Conservation (phyloP, 2,888 invertebrate genomes). For the Philonicus albiceps region DNA sequence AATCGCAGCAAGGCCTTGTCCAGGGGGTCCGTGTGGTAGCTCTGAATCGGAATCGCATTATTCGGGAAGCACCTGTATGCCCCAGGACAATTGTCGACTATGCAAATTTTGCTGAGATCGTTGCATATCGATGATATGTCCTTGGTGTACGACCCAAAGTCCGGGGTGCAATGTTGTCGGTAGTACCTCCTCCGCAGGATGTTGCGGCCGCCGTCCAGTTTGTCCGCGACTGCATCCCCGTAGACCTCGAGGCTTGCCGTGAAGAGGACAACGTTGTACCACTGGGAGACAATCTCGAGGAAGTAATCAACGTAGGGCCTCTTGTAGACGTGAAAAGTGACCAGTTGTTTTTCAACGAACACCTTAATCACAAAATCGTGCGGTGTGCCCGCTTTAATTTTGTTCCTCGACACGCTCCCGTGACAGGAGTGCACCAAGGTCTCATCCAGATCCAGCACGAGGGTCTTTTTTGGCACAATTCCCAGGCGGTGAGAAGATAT, state of each 20-base stretch:
- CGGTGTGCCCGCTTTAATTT: constrained; percentile 92
- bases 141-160: constrained; percentile 94
- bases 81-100: constrained; percentile 96
- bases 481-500: constrained; percentile 66
- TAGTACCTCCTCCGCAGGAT: constrained; percentile 90
- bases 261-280: constrained; percentile 97
- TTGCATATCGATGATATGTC: constrained; percentile 92
- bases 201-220: constrained; percentile 88
- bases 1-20: constrained; percentile 93
- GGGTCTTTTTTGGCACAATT: constrained; percentile 90
- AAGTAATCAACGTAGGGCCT: constrained; percentile 98
- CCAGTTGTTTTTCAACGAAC: constrained; percentile 95
- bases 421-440: constrained; percentile 97
- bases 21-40: constrained; percentile 96
- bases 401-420: constrained; percentile 86
- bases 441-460: constrained; percentile 95
- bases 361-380: constrained; percentile 91
- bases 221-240: constrained; percentile 95
- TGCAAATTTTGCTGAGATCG: constrained; percentile 89
- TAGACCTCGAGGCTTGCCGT: constrained; percentile 99
- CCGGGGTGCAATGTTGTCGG: constrained; percentile 92
- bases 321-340: constrained; percentile 97
- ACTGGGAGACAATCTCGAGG: constrained; percentile 91
- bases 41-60: constrained; percentile 97
- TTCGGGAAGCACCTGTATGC: constrained; percentile 97